These are phyloP conservation scores for Procavia capensis DNA, from an alignment of 2,113 vertebrate genomes.

Conservation along the genomic window DNA sequence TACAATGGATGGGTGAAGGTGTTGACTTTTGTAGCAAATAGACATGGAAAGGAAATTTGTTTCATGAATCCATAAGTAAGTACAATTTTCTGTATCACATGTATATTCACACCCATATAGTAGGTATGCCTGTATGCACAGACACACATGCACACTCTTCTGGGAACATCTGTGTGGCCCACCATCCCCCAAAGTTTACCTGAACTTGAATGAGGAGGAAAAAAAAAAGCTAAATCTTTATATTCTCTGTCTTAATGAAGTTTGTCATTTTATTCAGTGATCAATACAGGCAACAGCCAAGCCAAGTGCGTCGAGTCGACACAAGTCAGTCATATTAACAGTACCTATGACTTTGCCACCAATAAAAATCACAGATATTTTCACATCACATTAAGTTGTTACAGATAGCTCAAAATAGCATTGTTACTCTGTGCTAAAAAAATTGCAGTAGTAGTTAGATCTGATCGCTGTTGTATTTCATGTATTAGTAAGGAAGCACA, in stretches of 20 bases:
- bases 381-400: not conserved
- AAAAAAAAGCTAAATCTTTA: not conserved
- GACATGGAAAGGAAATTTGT: not conserved
- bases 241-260: slow-evolving; percentile 1
- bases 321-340: not conserved
- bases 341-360: not conserved
- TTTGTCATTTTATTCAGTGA: slow-evolving; percentile 30
- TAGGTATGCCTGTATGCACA: not conserved
- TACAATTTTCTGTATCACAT: not conserved
- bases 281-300: not conserved
- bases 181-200: not conserved
- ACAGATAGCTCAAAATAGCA: not conserved
- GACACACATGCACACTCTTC: accelerated
- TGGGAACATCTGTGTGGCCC: not conserved
- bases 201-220: not conserved
- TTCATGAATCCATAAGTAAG: not conserved
- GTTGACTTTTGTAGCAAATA: not conserved
- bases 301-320: too few species aligned
- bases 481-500: slow-evolving; percentile 36
- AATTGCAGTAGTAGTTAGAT: not conserved
- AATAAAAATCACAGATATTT: slow-evolving; percentile 44
- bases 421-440: not conserved
- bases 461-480: not conserved
- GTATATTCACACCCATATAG: not conserved
- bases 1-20: not conserved